phyloP scores from a whole-genome alignment of 1,140 invertebrate species.

The Drosophila sturtevanti region DNA sequence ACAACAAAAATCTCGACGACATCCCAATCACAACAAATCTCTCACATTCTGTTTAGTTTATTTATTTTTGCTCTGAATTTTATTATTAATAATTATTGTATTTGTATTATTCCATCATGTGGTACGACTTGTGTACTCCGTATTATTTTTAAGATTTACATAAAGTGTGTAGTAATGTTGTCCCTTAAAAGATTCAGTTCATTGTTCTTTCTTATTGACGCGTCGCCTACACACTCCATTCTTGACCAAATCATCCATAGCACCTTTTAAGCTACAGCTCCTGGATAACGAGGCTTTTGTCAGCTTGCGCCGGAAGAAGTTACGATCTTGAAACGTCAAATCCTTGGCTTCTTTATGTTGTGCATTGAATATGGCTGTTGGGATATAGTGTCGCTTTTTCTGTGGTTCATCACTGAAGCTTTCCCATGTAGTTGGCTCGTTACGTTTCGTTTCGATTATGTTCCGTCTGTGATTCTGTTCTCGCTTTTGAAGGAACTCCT shows the following conservation, averaged over 20 bases:
- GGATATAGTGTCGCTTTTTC: neutral
- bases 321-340: slow-evolving; percentile 27
- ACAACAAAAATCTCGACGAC: neutral
- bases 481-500: slow-evolving; percentile 40
- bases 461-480: slow-evolving; percentile 58
- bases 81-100: slow-evolving; percentile 47
- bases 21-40: neutral
- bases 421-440: slow-evolving; percentile 49
- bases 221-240: neutral
- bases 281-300: neutral
- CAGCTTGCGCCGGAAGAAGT: slow-evolving; percentile 17
- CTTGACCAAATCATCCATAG: slow-evolving; percentile 17
- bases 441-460: slow-evolving; percentile 50
- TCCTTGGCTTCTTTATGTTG: slow-evolving; percentile 7
- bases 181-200: slow-evolving; percentile 21
- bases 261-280: rapidly evolving
- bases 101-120: slow-evolving; percentile 49
- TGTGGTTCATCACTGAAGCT: slow-evolving; percentile 19
- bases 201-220: neutral
- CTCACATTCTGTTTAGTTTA: slow-evolving; percentile 64
- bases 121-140: slow-evolving; percentile 27
- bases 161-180: slow-evolving; percentile 77
- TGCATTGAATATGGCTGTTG: neutral
- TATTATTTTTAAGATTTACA: slow-evolving; percentile 70
- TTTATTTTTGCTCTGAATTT: slow-evolving; percentile 60